Percentiles rank a stretch among this genome's conserved stretches.
Evolutionary conservation across 2,797 vertebrate species (phyloP).

Genomic region (Orientallactaga sibirica): DNA sequence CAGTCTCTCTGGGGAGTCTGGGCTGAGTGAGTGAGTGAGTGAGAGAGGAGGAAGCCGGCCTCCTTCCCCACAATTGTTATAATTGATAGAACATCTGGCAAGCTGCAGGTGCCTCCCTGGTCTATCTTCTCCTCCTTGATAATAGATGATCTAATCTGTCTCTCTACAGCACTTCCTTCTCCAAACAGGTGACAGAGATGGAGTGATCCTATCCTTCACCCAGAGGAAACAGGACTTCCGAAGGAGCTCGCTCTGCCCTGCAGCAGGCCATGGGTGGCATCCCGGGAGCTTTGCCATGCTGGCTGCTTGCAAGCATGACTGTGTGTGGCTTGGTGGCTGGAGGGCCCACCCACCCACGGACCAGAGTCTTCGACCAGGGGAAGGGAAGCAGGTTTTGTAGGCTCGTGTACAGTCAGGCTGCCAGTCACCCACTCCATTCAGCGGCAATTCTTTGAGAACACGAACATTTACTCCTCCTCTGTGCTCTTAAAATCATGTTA

Average conservation of each 20-base stretch:
- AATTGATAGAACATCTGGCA: constrained; percentile 91
- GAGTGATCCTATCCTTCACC: constrained; percentile 83
- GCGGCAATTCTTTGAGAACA: background rate
- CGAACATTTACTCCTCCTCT: background rate
- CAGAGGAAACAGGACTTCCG: constrained; percentile 76
- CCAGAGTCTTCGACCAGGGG: background rate
- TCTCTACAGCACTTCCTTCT: constrained; percentile 85
- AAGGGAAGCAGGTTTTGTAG: background rate
- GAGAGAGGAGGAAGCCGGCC: constrained; percentile 39
- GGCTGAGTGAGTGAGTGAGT: rapidly evolving
- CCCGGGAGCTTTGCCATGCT: constrained; percentile 58
- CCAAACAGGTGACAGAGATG: constrained; percentile 87
- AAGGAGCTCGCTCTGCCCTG: background rate
- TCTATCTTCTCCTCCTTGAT: constrained; percentile 85
- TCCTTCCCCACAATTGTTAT: constrained; percentile 82
- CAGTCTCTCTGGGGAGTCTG: background rate
- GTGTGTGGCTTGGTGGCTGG: background rate
- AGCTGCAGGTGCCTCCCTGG: constrained; percentile 89
- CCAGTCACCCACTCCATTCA: background rate
- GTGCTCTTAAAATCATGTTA: background rate
- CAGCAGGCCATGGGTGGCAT: background rate
- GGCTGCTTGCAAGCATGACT: background rate
- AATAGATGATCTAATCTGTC: constrained; percentile 90
- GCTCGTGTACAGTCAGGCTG: background rate
- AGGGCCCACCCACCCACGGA: rapidly evolving